Percentiles rank a stretch among this genome's conserved stretches.
These are phyloP conservation scores for Hybos culiciformis DNA, from an alignment of 2,888 invertebrate species.

Conservation along the genomic window DNA sequence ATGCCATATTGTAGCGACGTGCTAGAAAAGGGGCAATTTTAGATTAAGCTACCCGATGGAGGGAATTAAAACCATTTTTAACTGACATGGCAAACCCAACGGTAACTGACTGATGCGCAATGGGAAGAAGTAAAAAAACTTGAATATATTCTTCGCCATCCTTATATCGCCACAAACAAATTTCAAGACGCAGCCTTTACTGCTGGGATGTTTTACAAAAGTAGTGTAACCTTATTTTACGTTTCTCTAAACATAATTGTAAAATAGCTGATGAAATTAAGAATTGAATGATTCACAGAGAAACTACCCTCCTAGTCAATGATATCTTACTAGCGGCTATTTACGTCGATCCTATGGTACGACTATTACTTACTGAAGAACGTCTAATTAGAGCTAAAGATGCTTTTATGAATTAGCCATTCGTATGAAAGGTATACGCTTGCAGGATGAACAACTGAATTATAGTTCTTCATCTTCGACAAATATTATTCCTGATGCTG, in stretches of 20 bases:
- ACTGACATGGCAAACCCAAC: conserved; percentile 3
- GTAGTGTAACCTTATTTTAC: not conserved
- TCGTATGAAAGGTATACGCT: not conserved
- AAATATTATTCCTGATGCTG: no score
- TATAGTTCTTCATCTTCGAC: no score
- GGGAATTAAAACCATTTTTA: not conserved
- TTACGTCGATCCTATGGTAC: not conserved
- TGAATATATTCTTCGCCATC: not conserved
- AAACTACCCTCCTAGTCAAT: not conserved
- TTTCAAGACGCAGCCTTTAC: not conserved
- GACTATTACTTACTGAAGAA: not conserved
- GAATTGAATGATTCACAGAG: not conserved
- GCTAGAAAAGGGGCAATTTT: conserved; percentile 1
- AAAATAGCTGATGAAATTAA: not conserved
- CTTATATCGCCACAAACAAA: not conserved
- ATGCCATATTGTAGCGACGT: conserved; percentile 1
- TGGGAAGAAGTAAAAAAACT: not conserved
- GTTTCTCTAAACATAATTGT: not conserved
- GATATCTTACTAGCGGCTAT: not conserved
- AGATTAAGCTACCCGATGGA: conserved; percentile 2
- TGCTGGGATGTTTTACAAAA: not conserved
- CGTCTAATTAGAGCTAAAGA: not conserved
- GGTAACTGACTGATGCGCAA: not conserved
- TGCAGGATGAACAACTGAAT: not conserved
- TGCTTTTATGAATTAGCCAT: not conserved